Evolutionary conservation across 2,113 vertebrate genomes (phyloP).

Genomic region (Callospermophilus lateralis): DNA sequence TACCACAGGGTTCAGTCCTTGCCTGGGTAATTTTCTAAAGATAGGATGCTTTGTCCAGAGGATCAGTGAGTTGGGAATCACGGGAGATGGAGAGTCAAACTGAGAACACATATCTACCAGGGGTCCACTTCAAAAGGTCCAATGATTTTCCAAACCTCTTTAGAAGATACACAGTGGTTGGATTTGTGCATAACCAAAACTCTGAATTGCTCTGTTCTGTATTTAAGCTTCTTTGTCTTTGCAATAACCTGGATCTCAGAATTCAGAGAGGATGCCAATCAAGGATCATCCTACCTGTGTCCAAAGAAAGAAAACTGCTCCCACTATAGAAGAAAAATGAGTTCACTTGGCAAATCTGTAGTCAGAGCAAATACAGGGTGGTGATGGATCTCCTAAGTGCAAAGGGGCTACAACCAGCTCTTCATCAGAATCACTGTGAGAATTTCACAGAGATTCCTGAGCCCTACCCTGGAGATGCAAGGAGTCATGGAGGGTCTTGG

Average conservation of each 20-base stretch:
- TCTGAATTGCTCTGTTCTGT: background rate
- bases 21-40: constrained; percentile 37
- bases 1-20: background rate
- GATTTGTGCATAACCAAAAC: background rate
- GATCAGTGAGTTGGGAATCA: background rate
- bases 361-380: background rate
- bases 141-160: constrained; percentile 18
- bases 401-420: background rate
- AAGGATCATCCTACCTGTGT: background rate
- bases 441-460: background rate
- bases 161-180: background rate
- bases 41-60: background rate
- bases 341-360: background rate
- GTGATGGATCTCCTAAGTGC: background rate
- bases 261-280: constrained; percentile 14
- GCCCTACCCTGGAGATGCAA: background rate
- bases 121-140: background rate
- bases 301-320: constrained; percentile 31
- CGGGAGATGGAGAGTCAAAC: background rate
- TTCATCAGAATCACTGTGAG: background rate
- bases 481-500: background rate
- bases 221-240: constrained; percentile 14
- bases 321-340: background rate
- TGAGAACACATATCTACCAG: background rate
- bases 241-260: background rate